A percentile compares a stretch with the other conserved stretches of the same genome.
These are phyloP conservation scores for Eolophus roseicapilla DNA, from an alignment of 2,113 vertebrate genomes.

Conservation along the genomic window DNA sequence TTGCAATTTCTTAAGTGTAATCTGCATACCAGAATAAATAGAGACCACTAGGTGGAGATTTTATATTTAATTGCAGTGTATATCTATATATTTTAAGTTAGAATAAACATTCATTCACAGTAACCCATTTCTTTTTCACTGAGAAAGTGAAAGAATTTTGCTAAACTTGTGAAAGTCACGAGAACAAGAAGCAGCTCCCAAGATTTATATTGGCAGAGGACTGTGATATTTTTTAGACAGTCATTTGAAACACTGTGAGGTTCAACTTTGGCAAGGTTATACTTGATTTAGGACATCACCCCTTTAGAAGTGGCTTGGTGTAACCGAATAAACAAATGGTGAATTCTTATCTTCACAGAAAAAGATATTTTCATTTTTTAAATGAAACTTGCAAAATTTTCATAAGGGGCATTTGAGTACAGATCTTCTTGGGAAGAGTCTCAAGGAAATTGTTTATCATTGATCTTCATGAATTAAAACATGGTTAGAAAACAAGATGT, in stretches of 20 bases:
- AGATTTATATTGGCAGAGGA: not conserved
- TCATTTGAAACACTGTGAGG: not conserved
- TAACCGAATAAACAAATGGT: not conserved
- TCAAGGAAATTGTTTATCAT: constrained; percentile 79
- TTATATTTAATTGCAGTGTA: not conserved
- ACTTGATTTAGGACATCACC: not conserved
- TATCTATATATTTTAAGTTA: not conserved
- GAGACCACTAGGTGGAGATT: not conserved
- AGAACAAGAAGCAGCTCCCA: not conserved
- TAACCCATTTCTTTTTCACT: not conserved
- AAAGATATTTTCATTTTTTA: not conserved
- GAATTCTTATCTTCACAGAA: not conserved
- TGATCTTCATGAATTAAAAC: constrained; percentile 72
- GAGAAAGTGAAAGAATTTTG: not conserved
- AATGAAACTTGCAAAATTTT: not conserved
- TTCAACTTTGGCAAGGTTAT: not conserved
- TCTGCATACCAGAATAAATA: not conserved
- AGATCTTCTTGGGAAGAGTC: constrained; percentile 78
- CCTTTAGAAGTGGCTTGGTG: not conserved
- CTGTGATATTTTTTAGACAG: not conserved
- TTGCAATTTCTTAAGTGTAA: not conserved
- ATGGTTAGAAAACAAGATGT: constrained; percentile 13
- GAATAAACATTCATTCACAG: not conserved
- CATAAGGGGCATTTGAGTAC: constrained; percentile 75
- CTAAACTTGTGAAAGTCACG: not conserved